A percentile compares a stretch with the other conserved stretches of the same genome.
phyloP scores from a whole-genome alignment of 2,797 vertebrate genomes.

The Morus bassanus region DNA sequence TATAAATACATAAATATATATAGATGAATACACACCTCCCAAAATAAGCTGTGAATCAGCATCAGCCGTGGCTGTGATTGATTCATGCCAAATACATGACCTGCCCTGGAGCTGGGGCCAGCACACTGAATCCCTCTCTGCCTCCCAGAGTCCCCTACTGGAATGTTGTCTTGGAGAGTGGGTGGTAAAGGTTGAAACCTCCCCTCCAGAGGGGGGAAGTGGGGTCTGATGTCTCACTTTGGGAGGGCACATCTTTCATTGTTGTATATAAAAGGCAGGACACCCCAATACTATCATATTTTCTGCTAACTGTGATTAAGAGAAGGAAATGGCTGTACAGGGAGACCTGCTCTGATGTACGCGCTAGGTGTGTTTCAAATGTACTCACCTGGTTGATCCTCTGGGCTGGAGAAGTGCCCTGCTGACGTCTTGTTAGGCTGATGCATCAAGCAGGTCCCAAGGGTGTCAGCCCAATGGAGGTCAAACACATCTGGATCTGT shows the following conservation, averaged over 20 bases:
- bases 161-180: not conserved
- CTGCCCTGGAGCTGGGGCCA: not conserved
- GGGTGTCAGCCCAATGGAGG: not conserved
- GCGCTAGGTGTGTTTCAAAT: not conserved
- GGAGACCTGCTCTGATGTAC: not conserved
- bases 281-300: not conserved
- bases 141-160: not conserved
- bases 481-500: not conserved
- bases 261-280: not conserved
- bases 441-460: not conserved
- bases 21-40: not conserved
- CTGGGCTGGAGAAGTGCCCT: not conserved
- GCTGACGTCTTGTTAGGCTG: not conserved
- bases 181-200: not conserved
- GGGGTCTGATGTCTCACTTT: not conserved
- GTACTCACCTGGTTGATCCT: not conserved
- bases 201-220: not conserved
- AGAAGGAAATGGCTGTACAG: not conserved
- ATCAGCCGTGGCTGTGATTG: not conserved
- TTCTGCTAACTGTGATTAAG: not conserved
- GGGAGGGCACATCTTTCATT: not conserved
- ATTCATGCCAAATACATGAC: not conserved
- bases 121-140: not conserved
- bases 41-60: not conserved
- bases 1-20: not conserved